Conservation (phyloP, 2,888 invertebrate genomes). For the Neoaliturus tenellus region DNA sequence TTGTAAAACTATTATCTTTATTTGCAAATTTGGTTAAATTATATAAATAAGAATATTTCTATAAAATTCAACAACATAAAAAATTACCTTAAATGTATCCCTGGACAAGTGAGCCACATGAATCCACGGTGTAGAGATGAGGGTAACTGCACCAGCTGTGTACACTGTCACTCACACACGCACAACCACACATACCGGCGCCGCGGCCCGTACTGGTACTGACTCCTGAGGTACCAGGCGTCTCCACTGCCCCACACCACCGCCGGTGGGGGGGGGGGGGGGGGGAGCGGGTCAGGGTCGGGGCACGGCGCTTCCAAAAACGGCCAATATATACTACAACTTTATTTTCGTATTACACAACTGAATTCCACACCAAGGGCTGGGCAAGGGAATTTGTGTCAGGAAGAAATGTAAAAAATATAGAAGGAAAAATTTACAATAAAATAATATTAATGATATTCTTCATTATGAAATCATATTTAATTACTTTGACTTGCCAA, state of each 20-base stretch:
- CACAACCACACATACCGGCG: not conserved
- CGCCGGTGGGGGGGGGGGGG: not conserved
- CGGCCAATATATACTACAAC: constrained; percentile 37
- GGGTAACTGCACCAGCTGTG: not conserved
- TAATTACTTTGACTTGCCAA: no score
- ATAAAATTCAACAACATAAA: no score
- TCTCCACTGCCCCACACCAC: not conserved
- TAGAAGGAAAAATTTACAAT: no score
- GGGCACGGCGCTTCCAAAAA: constrained; percentile 30
- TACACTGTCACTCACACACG: not conserved
- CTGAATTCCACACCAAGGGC: not conserved
- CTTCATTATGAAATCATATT: no score
- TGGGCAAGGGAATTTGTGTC: not conserved
- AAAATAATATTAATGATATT: no score
- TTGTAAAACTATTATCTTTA: no score
- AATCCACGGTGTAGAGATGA: not conserved
- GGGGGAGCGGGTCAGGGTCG: constrained; percentile 45
- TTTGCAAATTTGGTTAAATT: no score
- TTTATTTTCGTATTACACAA: constrained; percentile 40
- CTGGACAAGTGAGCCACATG: constrained; percentile 8
- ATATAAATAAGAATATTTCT: no score
- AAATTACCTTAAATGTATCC: constrained; percentile 22
- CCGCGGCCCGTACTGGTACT: not conserved
- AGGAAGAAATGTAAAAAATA: no score
- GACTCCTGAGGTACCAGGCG: not conserved